These are phyloP conservation scores for Epirrhoe tristata DNA, from an alignment of 2,888 invertebrate genomes.

Conservation along the genomic window DNA sequence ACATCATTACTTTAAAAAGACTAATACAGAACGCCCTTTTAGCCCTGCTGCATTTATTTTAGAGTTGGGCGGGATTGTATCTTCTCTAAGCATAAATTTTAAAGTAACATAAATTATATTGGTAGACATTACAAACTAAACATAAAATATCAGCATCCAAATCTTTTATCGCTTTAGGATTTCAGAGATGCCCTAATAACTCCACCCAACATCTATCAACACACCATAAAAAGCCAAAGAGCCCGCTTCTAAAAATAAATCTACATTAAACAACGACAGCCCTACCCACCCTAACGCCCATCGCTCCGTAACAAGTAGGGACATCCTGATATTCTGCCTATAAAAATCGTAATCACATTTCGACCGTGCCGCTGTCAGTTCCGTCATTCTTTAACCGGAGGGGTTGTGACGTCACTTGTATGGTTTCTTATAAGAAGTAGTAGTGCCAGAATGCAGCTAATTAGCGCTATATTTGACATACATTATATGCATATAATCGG, in stretches of 20 bases:
- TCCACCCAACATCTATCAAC: conserved; percentile 24
- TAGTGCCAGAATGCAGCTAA: too few species aligned
- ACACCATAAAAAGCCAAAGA: conserved; percentile 23
- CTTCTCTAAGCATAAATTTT: too few species aligned
- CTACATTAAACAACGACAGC: conserved; percentile 39
- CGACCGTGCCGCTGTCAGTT: conserved; percentile 19
- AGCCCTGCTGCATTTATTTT: too few species aligned
- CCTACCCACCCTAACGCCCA: conserved; percentile 48
- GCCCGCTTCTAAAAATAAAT: conserved; percentile 25
- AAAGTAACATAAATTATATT: too few species aligned
- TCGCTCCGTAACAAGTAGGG: conserved; percentile 53
- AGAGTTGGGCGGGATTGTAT: too few species aligned
- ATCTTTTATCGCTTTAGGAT: conserved; percentile 4
- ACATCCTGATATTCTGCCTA: conserved; percentile 52
- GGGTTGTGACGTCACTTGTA: too few species aligned
- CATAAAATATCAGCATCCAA: neutral
- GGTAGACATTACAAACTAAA: too few species aligned
- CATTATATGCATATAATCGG: too few species aligned
- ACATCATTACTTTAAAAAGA: too few species aligned
- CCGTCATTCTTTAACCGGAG: conserved; percentile 4
- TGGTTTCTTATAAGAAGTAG: too few species aligned
- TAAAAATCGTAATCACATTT: conserved; percentile 47
- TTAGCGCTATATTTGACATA: too few species aligned
- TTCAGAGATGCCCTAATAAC: conserved; percentile 14
- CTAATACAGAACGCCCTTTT: too few species aligned